A percentile compares a stretch with the other conserved stretches of the same genome.
Conservation (phyloP, 2,888 invertebrate species). For the Escarpia spicata region DNA sequence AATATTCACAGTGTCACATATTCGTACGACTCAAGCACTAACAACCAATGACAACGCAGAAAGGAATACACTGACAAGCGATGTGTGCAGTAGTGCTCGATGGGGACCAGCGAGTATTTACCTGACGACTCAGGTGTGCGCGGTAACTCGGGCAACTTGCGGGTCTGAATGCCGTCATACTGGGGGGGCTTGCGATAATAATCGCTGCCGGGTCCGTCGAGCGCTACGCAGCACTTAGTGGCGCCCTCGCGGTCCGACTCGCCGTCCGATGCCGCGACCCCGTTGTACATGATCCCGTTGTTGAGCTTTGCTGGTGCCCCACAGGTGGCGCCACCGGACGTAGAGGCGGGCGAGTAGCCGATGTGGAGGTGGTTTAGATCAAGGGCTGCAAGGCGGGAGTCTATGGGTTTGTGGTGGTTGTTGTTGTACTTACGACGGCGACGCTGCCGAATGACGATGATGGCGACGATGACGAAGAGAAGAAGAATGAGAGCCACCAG, state of each 20-base stretch:
- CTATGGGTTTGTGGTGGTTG: constrained; percentile 28
- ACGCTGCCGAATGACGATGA: constrained; percentile 72
- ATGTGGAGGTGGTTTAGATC: neutral
- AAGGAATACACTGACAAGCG: neutral
- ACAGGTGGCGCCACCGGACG: neutral
- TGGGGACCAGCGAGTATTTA: constrained; percentile 25
- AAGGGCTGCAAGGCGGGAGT: constrained; percentile 3
- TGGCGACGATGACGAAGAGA: constrained; percentile 77
- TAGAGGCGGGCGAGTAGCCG: neutral
- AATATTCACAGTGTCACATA: neutral
- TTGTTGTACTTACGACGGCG: constrained; percentile 45
- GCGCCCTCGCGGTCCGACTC: constrained; percentile 55
- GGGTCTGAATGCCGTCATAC: constrained; percentile 47
- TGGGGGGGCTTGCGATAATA: constrained; percentile 30
- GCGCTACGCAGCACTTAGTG: neutral
- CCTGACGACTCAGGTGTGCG: constrained; percentile 48
- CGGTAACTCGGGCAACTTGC: constrained; percentile 60
- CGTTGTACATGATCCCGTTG: constrained; percentile 66
- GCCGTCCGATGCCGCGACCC: constrained; percentile 62
- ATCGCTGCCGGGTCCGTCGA: neutral
- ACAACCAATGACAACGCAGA: neutral
- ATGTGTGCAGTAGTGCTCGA: neutral
- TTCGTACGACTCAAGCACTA: neutral
- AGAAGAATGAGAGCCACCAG: constrained; percentile 75
- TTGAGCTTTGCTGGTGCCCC: constrained; percentile 13